These are phyloP conservation scores for Aptenodytes forsteri DNA, from an alignment of 2,113 vertebrate genomes.

Conservation along the genomic window DNA sequence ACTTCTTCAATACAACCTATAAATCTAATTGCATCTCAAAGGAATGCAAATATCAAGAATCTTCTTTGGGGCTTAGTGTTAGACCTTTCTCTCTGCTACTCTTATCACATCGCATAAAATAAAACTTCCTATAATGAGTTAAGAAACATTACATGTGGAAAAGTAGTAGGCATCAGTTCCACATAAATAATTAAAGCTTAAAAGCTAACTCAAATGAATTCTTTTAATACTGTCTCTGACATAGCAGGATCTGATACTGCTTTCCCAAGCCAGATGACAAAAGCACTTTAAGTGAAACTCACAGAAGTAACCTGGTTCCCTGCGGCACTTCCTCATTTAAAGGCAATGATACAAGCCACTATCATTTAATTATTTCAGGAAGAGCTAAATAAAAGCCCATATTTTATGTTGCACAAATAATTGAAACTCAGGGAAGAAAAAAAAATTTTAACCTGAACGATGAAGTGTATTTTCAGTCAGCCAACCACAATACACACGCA, in stretches of 20 bases:
- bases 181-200: background rate
- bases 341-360: background rate
- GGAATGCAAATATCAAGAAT: background rate
- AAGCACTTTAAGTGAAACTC: background rate
- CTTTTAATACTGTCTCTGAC: background rate
- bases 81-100: background rate
- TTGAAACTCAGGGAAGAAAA: background rate
- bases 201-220: background rate
- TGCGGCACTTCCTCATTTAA: background rate
- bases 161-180: background rate
- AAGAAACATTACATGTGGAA: background rate
- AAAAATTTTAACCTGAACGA: background rate
- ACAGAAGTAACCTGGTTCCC: background rate
- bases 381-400: background rate
- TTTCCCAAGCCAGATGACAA: background rate
- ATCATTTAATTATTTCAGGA: background rate
- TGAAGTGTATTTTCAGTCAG: background rate
- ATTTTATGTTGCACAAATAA: background rate
- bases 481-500: fast-evolving
- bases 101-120: background rate
- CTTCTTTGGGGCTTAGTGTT: background rate
- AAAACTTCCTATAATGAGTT: background rate
- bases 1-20: background rate
- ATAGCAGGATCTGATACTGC: background rate
- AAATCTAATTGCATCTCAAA: background rate